Conservation (phyloP, 2,797 vertebrate species). For the Anomalospiza imberbis region DNA sequence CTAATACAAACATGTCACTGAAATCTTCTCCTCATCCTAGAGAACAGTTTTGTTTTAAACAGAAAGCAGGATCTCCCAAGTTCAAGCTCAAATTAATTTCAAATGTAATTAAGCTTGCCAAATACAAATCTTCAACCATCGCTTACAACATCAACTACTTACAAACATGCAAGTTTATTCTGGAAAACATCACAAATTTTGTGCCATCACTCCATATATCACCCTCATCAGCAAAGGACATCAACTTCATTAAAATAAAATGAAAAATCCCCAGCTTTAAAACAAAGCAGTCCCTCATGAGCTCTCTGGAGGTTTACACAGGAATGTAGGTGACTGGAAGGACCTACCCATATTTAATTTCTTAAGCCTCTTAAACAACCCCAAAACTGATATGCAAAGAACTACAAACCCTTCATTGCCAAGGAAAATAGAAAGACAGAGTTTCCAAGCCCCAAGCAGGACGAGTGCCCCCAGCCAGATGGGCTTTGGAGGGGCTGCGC, state of each 20-base stretch:
- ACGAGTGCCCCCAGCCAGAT: neutral
- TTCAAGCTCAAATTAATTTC: neutral
- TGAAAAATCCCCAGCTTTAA: neutral
- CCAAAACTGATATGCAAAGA: neutral
- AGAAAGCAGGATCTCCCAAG: neutral
- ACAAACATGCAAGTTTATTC: neutral
- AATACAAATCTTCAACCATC: neutral
- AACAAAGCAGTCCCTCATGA: neutral
- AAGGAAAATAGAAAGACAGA: neutral
- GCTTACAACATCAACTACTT: neutral
- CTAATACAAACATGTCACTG: neutral
- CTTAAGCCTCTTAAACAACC: neutral
- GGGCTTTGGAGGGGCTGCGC: neutral
- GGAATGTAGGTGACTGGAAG: neutral
- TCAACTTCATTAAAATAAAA: neutral
- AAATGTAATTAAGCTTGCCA: neutral
- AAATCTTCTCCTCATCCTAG: neutral
- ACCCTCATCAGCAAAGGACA: neutral
- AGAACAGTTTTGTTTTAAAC: neutral
- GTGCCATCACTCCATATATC: neutral
- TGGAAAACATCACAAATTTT: neutral
- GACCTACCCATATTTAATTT: neutral
- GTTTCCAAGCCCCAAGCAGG: neutral
- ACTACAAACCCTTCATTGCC: neutral
- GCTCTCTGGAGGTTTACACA: neutral